Evolutionary conservation across 2,888 invertebrate species (phyloP).

Genomic region (Cenopis cana): DNA sequence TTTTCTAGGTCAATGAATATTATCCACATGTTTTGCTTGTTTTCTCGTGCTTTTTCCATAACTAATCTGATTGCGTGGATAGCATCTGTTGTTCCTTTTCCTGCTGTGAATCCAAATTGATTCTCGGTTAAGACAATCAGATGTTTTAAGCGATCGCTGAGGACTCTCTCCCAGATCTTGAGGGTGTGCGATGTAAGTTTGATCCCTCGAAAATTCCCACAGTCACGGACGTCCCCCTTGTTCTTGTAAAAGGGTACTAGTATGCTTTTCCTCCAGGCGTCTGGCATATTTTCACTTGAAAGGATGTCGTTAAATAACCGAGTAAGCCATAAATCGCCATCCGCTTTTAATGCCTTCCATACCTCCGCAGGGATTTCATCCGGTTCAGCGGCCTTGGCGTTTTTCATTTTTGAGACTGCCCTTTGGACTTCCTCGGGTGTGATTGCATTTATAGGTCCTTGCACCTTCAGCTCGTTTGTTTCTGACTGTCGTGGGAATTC

Average conservation of each 20-base stretch:
- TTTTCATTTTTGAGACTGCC: neutral
- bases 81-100: too few relatives aligned
- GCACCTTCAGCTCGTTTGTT: neutral
- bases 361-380: neutral
- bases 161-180: neutral
- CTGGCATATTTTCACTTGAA: neutral
- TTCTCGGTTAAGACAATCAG: too few relatives aligned
- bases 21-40: too few relatives aligned
- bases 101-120: too few relatives aligned
- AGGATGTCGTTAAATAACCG: neutral
- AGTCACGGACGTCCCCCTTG: neutral
- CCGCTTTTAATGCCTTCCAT: neutral
- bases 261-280: constrained; percentile 3
- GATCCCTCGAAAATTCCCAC: neutral
- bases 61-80: too few relatives aligned
- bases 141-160: too few relatives aligned
- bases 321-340: neutral
- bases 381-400: neutral
- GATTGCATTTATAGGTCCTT: neutral
- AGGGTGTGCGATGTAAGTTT: neutral
- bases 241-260: neutral
- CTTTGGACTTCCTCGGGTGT: neutral
- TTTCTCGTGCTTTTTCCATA: too few relatives aligned
- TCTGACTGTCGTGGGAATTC: neutral
- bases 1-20: too few relatives aligned